Conservation (phyloP, 2,113 vertebrate genomes). For the Chaetodon trifascialis region DNA sequence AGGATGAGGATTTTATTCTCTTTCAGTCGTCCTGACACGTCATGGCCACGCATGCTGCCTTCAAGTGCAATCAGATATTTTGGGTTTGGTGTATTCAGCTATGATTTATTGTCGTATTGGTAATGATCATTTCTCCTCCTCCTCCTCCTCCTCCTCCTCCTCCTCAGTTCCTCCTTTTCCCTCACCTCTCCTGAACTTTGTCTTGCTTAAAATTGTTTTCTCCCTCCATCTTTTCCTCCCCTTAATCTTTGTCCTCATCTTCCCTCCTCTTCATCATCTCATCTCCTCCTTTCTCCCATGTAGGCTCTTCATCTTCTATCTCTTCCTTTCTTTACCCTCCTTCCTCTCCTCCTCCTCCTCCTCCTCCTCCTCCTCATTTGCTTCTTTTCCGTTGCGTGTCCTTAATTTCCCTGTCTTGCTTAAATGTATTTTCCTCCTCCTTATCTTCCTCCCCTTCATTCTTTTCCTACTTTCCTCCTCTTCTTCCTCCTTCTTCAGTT, state of each 20-base stretch:
- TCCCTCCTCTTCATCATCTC: not conserved
- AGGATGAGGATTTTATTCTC: not conserved
- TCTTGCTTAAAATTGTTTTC: too few relatives aligned
- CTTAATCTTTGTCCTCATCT: not conserved
- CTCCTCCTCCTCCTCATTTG: not conserved
- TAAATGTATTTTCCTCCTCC: not conserved
- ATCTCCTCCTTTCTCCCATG: too few relatives aligned
- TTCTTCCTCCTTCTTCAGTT: too few relatives aligned
- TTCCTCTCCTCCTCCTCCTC: not conserved
- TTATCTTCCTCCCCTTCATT: not conserved
- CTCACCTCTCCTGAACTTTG: not conserved
- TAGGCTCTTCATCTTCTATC: too few relatives aligned
- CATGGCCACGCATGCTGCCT: not conserved
- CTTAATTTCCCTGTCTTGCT: not conserved
- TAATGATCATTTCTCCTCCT: not conserved
- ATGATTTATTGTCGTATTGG: not conserved
- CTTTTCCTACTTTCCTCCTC: not conserved
- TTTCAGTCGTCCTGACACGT: not conserved
- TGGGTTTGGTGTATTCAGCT: not conserved
- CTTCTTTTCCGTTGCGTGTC: not conserved
- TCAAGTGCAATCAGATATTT: constrained; percentile 30
- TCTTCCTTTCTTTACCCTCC: not conserved
- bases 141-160: not conserved
- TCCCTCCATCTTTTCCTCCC: not conserved
- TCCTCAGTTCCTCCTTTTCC: not conserved